Percentiles rank a stretch among this genome's conserved stretches.
Evolutionary conservation across 2,888 invertebrate species (phyloP).

Genomic region (Lymantria dispar): DNA sequence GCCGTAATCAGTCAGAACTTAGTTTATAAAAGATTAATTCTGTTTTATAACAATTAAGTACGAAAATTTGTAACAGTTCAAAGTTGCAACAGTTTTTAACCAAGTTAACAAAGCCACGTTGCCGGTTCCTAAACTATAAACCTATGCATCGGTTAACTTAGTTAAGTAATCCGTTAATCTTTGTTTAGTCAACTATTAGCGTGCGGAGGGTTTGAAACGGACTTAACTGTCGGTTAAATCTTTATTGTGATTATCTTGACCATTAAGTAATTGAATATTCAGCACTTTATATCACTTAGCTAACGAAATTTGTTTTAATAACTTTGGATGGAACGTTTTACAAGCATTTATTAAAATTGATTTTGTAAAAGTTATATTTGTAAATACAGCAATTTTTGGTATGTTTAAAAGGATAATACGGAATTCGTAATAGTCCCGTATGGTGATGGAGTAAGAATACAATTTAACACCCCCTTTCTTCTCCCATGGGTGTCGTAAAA

Average conservation of each 20-base stretch:
- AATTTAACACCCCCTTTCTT: too few species aligned
- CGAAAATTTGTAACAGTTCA: too few species aligned
- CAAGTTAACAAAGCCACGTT: not conserved
- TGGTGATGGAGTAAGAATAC: too few species aligned
- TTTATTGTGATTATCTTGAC: slow-evolving; percentile 24
- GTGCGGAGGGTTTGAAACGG: slow-evolving; percentile 27
- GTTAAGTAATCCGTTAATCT: slow-evolving; percentile 47
- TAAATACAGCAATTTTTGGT: too few species aligned
- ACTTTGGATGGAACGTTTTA: not conserved
- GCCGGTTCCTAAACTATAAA: slow-evolving; percentile 21
- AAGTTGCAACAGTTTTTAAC: too few species aligned
- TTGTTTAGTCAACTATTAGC: slow-evolving; percentile 50
- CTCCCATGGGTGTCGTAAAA: too few species aligned
- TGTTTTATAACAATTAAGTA: too few species aligned
- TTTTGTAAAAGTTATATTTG: not conserved
- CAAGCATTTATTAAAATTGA: not conserved
- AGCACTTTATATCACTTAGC: not conserved
- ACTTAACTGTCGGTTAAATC: slow-evolving; percentile 28
- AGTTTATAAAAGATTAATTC: too few species aligned
- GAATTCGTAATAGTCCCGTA: too few species aligned
- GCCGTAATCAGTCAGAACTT: too few species aligned
- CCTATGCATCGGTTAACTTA: slow-evolving; percentile 39
- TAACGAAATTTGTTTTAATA: not conserved
- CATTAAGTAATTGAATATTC: slow-evolving; percentile 26
- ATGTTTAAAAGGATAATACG: too few species aligned